phyloP scores from a whole-genome alignment of 2,888 invertebrate genomes.

The Callosobruchus maculatus region DNA sequence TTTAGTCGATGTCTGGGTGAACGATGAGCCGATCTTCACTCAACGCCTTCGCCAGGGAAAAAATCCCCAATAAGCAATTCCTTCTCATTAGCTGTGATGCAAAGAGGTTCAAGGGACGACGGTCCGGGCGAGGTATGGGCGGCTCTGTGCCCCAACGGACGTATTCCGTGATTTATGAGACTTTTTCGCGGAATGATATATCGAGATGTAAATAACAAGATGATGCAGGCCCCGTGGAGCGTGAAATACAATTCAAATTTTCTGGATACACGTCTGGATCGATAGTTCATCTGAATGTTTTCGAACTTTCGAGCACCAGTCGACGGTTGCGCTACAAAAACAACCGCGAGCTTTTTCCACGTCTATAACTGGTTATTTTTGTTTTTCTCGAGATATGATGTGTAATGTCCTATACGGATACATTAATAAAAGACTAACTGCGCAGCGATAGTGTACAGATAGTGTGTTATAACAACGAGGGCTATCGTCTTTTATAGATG shows the following conservation, averaged over 20 bases:
- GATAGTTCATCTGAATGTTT: not conserved
- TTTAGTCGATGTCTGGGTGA: no score
- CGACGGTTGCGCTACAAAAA: not conserved
- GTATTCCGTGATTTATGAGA: not conserved
- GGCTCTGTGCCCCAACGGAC: not conserved
- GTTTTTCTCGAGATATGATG: not conserved
- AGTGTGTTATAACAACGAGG: no score
- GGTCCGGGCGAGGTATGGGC: not conserved
- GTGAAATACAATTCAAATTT: slow-evolving; percentile 2
- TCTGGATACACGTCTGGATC: not conserved
- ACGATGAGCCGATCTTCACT: not conserved
- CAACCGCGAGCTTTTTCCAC: not conserved
- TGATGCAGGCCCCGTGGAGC: not conserved
- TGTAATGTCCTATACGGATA: not conserved
- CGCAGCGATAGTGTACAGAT: no score
- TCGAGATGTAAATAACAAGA: slow-evolving; percentile 2
- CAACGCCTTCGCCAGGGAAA: not conserved
- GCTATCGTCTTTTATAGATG: no score
- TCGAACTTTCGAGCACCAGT: not conserved
- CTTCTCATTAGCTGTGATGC: not conserved
- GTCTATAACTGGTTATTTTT: not conserved
- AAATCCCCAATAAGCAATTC: not conserved
- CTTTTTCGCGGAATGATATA: not conserved
- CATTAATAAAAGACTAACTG: no score
- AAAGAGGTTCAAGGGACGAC: not conserved